Evolutionary conservation across 2,113 vertebrate genomes (phyloP).

Genomic region (Sterna hirundo): DNA sequence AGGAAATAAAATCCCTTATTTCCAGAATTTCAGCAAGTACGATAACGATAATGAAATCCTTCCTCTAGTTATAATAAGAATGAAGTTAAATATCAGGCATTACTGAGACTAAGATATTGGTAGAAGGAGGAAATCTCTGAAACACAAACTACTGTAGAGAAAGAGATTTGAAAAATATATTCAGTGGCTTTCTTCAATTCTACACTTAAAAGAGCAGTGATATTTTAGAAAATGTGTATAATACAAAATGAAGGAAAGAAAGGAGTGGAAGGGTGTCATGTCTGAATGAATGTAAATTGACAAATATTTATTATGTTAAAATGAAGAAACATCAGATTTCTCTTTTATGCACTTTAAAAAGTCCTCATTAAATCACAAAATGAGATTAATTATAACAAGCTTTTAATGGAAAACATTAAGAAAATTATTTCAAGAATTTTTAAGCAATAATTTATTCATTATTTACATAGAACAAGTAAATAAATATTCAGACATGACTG

Average conservation of each 20-base stretch:
- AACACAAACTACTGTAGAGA: background rate
- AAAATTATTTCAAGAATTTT: background rate
- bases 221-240: background rate
- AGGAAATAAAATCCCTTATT: background rate
- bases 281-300: background rate
- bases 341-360: background rate
- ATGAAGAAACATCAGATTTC: background rate
- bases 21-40: background rate
- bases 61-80: background rate
- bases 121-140: background rate
- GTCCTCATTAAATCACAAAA: background rate
- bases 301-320: background rate
- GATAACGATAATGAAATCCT: background rate
- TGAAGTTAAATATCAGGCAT: background rate
- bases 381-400: background rate
- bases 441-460: background rate
- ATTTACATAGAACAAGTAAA: background rate
- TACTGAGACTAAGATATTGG: background rate
- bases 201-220: background rate
- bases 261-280: accelerated
- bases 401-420: background rate
- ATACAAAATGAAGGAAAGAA: background rate
- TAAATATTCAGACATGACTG: background rate
- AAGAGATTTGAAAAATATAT: background rate
- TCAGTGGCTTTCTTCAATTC: background rate